phyloP scores from a whole-genome alignment of 2,797 vertebrate species.

The Lagorchestes hirsutus region DNA sequence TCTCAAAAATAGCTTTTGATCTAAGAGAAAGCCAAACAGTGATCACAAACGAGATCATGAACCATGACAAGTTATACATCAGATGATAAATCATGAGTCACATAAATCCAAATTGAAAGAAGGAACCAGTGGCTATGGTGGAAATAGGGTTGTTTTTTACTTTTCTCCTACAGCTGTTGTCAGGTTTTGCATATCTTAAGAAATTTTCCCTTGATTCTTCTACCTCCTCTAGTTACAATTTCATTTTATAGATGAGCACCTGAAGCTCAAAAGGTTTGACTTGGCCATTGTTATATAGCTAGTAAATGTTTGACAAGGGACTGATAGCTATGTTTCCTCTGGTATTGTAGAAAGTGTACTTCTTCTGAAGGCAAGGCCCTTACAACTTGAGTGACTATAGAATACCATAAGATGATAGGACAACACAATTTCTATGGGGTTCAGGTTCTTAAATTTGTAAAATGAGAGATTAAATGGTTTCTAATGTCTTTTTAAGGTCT shows the following conservation, averaged over 20 bases:
- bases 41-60: slow-evolving; percentile 44
- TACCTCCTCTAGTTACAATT: not conserved
- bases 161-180: not conserved
- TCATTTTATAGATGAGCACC: not conserved
- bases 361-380: not conserved
- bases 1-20: not conserved
- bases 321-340: not conserved
- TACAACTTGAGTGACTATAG: not conserved
- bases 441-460: not conserved
- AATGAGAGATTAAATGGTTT: not conserved
- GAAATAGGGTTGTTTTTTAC: not conserved
- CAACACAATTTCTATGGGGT: not conserved
- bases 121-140: not conserved
- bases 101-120: not conserved
- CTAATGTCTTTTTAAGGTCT: not conserved
- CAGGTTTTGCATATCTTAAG: not conserved
- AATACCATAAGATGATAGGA: not conserved
- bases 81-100: not conserved
- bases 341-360: not conserved
- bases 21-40: slow-evolving; percentile 20
- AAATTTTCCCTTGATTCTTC: not conserved
- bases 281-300: not conserved
- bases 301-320: not conserved
- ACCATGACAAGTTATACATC: not conserved
- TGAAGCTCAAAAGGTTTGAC: not conserved